These are phyloP conservation scores for crab-eating macaque (Macaca fascicularis) DNA, from an alignment of 2,113 vertebrate genomes.

Conservation along the genomic window DNA sequence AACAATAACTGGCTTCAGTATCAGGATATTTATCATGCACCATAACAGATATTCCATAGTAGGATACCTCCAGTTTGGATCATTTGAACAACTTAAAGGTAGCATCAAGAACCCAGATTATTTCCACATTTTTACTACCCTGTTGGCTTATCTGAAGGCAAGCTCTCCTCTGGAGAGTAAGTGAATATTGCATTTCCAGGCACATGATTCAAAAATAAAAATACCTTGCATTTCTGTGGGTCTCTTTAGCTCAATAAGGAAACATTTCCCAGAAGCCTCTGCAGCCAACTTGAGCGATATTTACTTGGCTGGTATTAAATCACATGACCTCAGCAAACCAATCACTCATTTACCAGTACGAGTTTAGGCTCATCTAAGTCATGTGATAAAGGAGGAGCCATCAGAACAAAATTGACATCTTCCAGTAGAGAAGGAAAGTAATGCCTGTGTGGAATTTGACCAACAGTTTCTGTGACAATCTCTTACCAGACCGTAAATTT, in stretches of 20 bases:
- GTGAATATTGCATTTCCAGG: background rate
- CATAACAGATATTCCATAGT: background rate
- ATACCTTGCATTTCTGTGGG: background rate
- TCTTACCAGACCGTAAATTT: background rate
- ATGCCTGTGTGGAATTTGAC: background rate
- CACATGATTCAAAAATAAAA: background rate
- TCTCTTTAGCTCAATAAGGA: background rate
- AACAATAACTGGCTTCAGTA: background rate
- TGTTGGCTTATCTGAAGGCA: background rate
- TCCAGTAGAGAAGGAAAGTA: background rate
- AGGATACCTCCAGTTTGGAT: background rate
- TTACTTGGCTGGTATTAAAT: background rate
- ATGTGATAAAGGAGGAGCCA: background rate
- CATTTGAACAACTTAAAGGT: conserved; percentile 8
- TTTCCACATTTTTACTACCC: background rate
- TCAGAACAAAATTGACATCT: background rate
- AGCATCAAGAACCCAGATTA: background rate
- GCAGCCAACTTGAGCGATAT: background rate
- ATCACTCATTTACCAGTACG: background rate
- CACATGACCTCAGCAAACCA: background rate
- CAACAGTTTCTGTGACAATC: background rate
- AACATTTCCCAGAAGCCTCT: background rate
- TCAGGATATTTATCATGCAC: background rate
- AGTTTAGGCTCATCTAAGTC: background rate
- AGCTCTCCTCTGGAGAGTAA: background rate